Evolutionary conservation across 1,140 invertebrate genomes (phyloP), one percentile per base, ranked within the genome.

Genomic region (Sipha flava): DNA sequence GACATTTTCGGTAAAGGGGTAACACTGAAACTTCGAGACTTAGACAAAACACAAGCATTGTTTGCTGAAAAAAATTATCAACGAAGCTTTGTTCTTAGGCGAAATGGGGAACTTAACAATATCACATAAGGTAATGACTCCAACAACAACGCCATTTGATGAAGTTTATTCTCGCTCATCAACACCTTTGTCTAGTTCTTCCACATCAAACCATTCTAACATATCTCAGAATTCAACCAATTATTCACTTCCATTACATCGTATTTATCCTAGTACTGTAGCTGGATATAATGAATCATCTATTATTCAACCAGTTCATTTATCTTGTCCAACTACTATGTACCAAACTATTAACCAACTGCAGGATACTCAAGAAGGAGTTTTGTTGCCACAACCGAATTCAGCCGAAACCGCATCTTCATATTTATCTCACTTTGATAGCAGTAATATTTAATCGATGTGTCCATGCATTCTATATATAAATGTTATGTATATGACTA

Each of bases 41-140:
- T 49, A 31, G 29, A 49, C 21, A 73, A 57, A 23, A 57, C 47
- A 57, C 72, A 75, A 57, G 18, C 16, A 57, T 34, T 75, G 7
- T 54, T 75, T 14, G 72, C 72, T 34, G 72, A 75, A 57, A 75
- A n/a, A 75, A 57, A 52, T 75, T 57, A 75, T 75, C 45, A 75
- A 75, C 45, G 72, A 75, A 34, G 12, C 72, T 57, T 75, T 75
- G 12, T 75, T 75, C 72, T 21, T 23, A 57, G 45, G 16, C 7
- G 72, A 75, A 57, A 75, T 75, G 45, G 72, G 23, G 23, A 57
- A 73, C 40, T 57, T 73, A 34, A 73, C 70, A 47, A 49, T 57
- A 52, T 57, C 45, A 37, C 70, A 73, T 57, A 73, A n/a, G 16
- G 31, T 73, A 31, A 57, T 73, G 70, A 73, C 62, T 64, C 18